A percentile compares a stretch with the other conserved stretches of the same genome.
These are phyloP conservation scores for Drosophila auraria DNA, from an alignment of 1,140 invertebrate genomes.

Conservation along the genomic window DNA sequence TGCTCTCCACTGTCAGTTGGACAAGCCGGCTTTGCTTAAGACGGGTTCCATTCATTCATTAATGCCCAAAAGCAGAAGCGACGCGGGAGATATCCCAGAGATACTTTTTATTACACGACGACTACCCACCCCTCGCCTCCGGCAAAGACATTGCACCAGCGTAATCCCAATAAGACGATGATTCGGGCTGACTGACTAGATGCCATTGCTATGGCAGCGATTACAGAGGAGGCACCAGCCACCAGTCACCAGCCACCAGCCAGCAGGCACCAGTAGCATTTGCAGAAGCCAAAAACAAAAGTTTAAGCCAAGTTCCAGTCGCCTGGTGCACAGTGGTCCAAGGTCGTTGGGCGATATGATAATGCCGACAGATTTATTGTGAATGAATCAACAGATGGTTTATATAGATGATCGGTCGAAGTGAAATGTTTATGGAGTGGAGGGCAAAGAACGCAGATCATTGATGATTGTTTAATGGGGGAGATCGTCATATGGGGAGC, in stretches of 20 bases:
- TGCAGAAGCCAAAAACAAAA: slow-evolving; percentile 10
- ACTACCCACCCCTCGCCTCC: slow-evolving; percentile 60
- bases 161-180: slow-evolving; percentile 71
- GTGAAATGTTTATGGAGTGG: slow-evolving; percentile 28
- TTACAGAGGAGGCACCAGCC: slow-evolving; percentile 38
- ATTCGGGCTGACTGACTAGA: slow-evolving; percentile 45
- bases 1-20: slow-evolving; percentile 47
- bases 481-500: neutral
- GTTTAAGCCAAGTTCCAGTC: slow-evolving; percentile 23
- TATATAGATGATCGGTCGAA: slow-evolving; percentile 8
- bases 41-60: slow-evolving; percentile 72
- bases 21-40: slow-evolving; percentile 58
- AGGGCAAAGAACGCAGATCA: slow-evolving; percentile 1
- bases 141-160: slow-evolving; percentile 52
- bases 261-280: slow-evolving; percentile 14
- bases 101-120: slow-evolving; percentile 76
- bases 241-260: neutral
- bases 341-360: slow-evolving; percentile 31
- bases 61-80: slow-evolving; percentile 56
- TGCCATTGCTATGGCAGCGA: slow-evolving; percentile 52
- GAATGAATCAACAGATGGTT: slow-evolving; percentile 49
- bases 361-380: slow-evolving; percentile 44
- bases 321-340: slow-evolving; percentile 47
- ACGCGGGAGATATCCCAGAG: slow-evolving; percentile 53
- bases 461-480: slow-evolving; percentile 33